Percentiles rank a stretch among this genome's conserved stretches.
phyloP scores from a whole-genome alignment of 2,113 vertebrate species.

The Atherinomorus stipes region DNA sequence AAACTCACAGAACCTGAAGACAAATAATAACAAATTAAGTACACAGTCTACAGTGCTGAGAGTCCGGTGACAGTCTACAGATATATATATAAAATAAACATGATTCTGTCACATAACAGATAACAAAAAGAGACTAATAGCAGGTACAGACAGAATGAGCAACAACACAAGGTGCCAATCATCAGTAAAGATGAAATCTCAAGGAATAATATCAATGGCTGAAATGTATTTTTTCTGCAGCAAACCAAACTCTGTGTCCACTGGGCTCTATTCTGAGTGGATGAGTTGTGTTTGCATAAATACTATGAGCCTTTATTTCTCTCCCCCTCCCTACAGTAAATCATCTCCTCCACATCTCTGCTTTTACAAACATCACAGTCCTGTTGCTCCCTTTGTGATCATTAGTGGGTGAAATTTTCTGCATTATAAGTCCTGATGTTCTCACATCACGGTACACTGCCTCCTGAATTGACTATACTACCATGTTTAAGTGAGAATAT shows the following conservation, averaged over 20 bases:
- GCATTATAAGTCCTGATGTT: constrained; percentile 12
- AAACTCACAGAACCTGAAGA: background rate
- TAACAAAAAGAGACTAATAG: background rate
- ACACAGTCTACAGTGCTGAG: no score
- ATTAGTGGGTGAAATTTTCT: constrained; percentile 32
- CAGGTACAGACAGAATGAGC: no score
- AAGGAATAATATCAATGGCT: constrained; percentile 24
- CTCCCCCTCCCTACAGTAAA: constrained; percentile 18
- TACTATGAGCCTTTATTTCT: constrained; percentile 29
- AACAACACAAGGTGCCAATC: background rate
- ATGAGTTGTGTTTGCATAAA: constrained; percentile 58
- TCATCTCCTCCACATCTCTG: constrained; percentile 29
- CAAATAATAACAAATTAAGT: background rate
- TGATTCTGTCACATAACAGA: background rate
- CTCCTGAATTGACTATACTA: background rate
- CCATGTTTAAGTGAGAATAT: background rate
- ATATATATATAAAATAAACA: background rate
- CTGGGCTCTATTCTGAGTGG: constrained; percentile 32
- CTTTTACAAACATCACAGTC: constrained; percentile 22
- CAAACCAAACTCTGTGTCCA: constrained; percentile 13
- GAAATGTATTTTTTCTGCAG: constrained; percentile 35
- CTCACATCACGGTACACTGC: background rate
- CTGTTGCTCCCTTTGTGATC: constrained; percentile 21
- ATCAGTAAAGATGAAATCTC: constrained; percentile 29
- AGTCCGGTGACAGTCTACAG: background rate